A percentile compares a stretch with the other conserved stretches of the same genome.
These are phyloP conservation scores for Trachythela sp. DNA, from an alignment of 64 coral and sea anemone genomes.

Conservation along the genomic window DNA sequence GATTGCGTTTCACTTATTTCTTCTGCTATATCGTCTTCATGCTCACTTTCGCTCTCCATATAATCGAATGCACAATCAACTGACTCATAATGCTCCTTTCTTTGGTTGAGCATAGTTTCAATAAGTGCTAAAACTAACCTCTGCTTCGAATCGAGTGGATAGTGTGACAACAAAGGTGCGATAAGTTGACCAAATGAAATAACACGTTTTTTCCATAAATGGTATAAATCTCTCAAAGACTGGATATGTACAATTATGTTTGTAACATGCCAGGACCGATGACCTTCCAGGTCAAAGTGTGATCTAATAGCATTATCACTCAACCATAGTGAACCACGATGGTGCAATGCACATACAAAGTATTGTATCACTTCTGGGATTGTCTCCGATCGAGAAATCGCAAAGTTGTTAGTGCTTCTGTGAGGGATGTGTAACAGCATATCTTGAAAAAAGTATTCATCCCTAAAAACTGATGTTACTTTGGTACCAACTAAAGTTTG, in stretches of 20 bases:
- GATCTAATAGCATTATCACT: neutral
- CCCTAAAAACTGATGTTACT: neutral
- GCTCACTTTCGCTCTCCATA: neutral
- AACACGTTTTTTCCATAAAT: neutral
- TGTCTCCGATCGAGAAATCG: neutral
- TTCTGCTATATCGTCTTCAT: neutral
- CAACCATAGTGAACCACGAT: neutral
- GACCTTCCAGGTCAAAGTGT: neutral
- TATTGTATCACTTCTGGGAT: neutral
- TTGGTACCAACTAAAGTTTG: neutral
- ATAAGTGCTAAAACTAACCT: neutral
- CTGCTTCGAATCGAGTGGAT: neutral
- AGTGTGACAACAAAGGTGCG: neutral
- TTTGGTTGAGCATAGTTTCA: neutral
- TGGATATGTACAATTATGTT: neutral
- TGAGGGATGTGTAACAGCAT: neutral
- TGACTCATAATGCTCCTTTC: neutral
- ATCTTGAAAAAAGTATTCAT: slow-evolving; percentile 1
- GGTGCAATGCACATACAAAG: neutral
- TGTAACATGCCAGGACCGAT: neutral
- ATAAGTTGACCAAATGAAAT: neutral
- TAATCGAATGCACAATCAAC: neutral
- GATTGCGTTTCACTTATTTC: neutral
- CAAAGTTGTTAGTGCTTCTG: neutral
- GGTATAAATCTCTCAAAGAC: neutral